Base-by-base conservation (phyloP, 2,797 vertebrate genomes). In the Falco rusticolus region DNA sequence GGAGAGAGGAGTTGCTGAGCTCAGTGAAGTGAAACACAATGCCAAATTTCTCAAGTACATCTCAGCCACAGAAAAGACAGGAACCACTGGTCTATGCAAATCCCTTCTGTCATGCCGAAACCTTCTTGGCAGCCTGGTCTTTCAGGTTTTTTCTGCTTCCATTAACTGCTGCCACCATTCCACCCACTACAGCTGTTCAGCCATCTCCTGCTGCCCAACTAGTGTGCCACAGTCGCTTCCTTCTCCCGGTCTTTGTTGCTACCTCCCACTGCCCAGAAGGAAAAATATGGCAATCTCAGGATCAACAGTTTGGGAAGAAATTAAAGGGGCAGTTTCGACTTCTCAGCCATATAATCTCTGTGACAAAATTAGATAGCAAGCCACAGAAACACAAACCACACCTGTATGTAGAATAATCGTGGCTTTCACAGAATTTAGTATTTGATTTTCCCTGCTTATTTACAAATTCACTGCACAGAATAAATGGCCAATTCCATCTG, bases 1-100 rank as follows among this genome's bases (percentile, higher is more conserved):
- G 37, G n/a, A 57, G 56, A 45, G 28, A 76, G 63, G 45, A 82
- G 72, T 45, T 63, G 76, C 59, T 81, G 69, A 77, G 53, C 26
- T 93, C 41, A 53, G 56, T 64, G 37, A 59, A 71, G 65, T 4
- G 37, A 90, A 94, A 57, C 53, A 66, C 39, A 47, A 25, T n/a
- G 72, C 69, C 69, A 65, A 86, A 92, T 84, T 90, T 82, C 72
- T 89, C 34, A 29, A 91, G 80, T 61, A 72, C 8, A 1, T 88
- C 57, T 88, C 54, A 63, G 50, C 61, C 54, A 76, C 65, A 65
- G 72, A 90, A 94, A 88, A 90, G 57, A 82, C 77, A 88, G 77
- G 65, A 97, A 63, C 61, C 51, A 96, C 22, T 76, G 89, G 63
- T 82, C 87, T 96, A 60, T 91, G 69, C 37, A 93, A 94, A 94